A percentile compares a stretch with the other conserved stretches of the same genome.
Conservation (phyloP, 64 coral and sea anemone genomes). For the Montipora capricornis region DNA sequence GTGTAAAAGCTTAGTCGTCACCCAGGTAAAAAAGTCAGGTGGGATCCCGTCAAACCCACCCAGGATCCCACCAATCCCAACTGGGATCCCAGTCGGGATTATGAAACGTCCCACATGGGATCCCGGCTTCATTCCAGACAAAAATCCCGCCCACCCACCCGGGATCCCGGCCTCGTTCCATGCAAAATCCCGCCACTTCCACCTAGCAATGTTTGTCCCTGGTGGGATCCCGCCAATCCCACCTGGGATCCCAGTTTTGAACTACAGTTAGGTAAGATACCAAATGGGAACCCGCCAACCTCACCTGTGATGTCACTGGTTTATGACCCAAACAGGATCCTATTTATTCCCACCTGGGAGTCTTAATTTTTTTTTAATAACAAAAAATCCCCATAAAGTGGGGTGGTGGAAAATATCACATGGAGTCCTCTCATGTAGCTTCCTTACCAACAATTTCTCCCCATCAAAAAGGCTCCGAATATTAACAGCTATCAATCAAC, state of each 20-base stretch:
- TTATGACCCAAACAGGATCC: neutral
- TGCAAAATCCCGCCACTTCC: neutral
- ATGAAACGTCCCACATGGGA: neutral
- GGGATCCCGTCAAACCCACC: neutral
- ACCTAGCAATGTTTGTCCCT: neutral
- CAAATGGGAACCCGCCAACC: neutral
- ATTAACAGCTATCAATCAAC: too few relatives aligned
- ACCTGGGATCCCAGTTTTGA: neutral
- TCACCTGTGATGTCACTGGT: neutral
- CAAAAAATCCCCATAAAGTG: neutral
- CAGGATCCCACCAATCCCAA: neutral
- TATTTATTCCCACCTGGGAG: neutral
- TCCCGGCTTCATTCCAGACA: too few relatives aligned
- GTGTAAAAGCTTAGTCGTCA: too few relatives aligned
- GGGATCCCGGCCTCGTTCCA: neutral
- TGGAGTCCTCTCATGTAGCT: neutral
- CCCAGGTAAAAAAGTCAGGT: neutral
- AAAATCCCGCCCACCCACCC: neutral
- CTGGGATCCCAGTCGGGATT: neutral
- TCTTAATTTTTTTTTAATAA: neutral
- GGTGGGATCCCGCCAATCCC: too few relatives aligned
- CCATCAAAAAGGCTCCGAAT: neutral
- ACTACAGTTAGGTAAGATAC: neutral
- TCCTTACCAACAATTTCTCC: neutral
- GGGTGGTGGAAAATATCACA: neutral